These are phyloP conservation scores for Brachypodius melanocephalos DNA, from an alignment of 2,113 vertebrate genomes.

Conservation along the genomic window DNA sequence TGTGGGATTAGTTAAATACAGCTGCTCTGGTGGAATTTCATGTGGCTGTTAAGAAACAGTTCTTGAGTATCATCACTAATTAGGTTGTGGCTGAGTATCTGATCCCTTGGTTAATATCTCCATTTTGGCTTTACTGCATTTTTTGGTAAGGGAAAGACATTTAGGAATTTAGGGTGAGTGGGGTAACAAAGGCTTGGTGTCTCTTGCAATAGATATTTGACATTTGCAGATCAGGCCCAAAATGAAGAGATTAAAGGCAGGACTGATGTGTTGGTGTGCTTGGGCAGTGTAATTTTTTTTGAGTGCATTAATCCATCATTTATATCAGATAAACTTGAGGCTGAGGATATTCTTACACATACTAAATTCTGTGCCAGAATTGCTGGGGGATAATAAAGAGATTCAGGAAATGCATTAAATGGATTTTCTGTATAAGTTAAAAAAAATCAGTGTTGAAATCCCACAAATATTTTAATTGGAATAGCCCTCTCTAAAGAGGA, in stretches of 20 bases:
- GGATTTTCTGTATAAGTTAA: not conserved
- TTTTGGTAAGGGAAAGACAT: not conserved
- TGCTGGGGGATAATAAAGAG: not conserved
- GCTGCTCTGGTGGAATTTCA: not conserved
- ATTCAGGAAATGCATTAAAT: not conserved
- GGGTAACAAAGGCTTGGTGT: not conserved
- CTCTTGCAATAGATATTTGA: not conserved
- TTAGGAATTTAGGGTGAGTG: not conserved
- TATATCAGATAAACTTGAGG: not conserved
- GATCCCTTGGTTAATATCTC: too few relatives aligned
- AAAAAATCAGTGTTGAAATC: not conserved
- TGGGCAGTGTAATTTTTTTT: not conserved
- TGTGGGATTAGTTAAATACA: not conserved
- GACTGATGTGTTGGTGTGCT: not conserved
- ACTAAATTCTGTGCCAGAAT: not conserved
- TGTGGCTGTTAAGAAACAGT: not conserved
- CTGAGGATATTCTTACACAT: not conserved
- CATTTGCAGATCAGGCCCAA: not conserved
- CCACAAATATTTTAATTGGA: not conserved
- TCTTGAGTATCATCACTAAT: not conserved
- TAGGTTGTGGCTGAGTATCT: not conserved
- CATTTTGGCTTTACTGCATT: not conserved
- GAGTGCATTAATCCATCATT: not conserved
- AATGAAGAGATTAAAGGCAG: not conserved
- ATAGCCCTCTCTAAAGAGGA: not conserved